These are phyloP conservation scores for Musca domestica DNA, from an alignment of 1,140 invertebrate genomes.

Conservation along the genomic window DNA sequence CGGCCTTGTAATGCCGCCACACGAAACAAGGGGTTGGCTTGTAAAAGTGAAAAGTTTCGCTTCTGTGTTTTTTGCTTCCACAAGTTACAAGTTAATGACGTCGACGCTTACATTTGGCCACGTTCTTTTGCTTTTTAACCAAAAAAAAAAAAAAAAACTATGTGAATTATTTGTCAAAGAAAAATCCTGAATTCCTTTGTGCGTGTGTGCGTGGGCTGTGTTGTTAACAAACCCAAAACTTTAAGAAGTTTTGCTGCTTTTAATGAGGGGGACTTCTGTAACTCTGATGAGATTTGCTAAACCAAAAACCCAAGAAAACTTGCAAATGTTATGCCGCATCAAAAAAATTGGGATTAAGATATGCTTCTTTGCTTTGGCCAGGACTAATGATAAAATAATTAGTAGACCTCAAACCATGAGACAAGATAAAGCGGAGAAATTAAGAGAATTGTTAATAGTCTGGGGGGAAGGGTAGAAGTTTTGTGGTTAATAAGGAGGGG, in stretches of 20 bases:
- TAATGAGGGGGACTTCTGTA: neutral
- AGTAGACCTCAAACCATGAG: neutral
- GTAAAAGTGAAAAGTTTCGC: conserved; percentile 12
- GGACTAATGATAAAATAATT: conserved; percentile 12
- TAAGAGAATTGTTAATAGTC: no score
- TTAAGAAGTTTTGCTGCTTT: neutral
- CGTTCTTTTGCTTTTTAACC: no score
- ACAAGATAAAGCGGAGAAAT: no score
- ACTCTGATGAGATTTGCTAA: neutral
- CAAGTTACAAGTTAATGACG: no score
- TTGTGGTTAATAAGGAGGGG: no score
- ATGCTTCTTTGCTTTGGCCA: neutral
- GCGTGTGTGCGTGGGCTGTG: neutral
- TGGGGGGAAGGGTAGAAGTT: no score
- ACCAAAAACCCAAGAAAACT: no score
- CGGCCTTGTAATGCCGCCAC: neutral
- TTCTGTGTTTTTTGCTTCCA: neutral
- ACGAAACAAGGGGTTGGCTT: neutral
- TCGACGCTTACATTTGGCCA: no score
- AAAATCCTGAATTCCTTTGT: neutral
- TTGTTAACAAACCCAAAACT: neutral
- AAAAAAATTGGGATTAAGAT: neutral
- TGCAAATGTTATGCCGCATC: no score
- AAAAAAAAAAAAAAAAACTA: no score
- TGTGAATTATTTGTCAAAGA: neutral